Conservation (phyloP, 2,888 invertebrate genomes). For the Zeuzera pyrina region DNA sequence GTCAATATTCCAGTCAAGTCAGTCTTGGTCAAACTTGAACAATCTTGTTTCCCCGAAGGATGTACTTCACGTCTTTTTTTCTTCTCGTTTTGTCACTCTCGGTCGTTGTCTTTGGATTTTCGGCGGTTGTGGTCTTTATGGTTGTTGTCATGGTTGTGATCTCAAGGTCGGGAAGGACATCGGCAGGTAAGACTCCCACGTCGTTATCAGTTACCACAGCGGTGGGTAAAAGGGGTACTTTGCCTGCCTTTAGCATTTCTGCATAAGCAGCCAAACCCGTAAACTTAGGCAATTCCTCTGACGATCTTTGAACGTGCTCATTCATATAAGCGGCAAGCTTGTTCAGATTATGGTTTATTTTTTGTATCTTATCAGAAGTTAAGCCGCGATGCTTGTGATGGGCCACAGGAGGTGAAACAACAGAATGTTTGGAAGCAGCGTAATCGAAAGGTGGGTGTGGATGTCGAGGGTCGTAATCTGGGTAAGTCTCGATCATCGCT, state of each 20-base stretch:
- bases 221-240: slow-evolving; percentile 42
- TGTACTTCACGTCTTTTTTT: slow-evolving; percentile 56
- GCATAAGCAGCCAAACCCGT: slow-evolving; percentile 35
- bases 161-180: slow-evolving; percentile 36
- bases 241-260: slow-evolving; percentile 40
- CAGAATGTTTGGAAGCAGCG: slow-evolving; percentile 40
- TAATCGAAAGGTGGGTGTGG: slow-evolving; percentile 39
- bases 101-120: slow-evolving; percentile 33
- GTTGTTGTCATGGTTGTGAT: slow-evolving; percentile 14
- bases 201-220: slow-evolving; percentile 56
- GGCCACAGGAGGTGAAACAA: slow-evolving; percentile 19
- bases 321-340: slow-evolving; percentile 45
- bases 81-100: slow-evolving; percentile 37
- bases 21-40: slow-evolving; percentile 56
- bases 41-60: slow-evolving; percentile 65
- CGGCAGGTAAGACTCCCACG: slow-evolving; percentile 56
- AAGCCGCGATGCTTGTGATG: slow-evolving; percentile 28
- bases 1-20: slow-evolving; percentile 27
- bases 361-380: slow-evolving; percentile 53
- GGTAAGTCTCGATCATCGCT: slow-evolving; percentile 41
- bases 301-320: slow-evolving; percentile 42
- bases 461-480: slow-evolving; percentile 42
- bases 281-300: slow-evolving; percentile 41
- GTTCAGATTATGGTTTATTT: slow-evolving; percentile 49
- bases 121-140: slow-evolving; percentile 21